Base-by-base conservation (phyloP, 2,888 invertebrate species). In the Melinopterus prodromus region DNA sequence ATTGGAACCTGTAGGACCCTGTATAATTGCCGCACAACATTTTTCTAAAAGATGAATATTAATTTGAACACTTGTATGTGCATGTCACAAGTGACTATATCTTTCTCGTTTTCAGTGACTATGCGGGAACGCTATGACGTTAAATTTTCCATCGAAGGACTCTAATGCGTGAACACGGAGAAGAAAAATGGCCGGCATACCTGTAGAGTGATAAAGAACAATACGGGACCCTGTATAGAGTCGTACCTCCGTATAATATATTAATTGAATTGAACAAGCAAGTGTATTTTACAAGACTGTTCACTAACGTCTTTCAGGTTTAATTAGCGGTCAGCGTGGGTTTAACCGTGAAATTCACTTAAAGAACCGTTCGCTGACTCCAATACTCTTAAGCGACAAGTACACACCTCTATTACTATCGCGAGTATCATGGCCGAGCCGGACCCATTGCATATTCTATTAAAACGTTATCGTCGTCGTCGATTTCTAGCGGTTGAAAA, bases 341-440 rank as follows among this genome's bases (percentile, higher is more conserved):
- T 78, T 80, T 80, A 78, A 80, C 80, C 80, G 80, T 80, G 80
- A 80, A 80, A 80, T 78, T 80, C 80, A 80, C 80, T 80, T 80
- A 80, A 80, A 80, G 80, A 78, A 80, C 80, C 80, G 78, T 80
- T 81, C 36, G 35, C 37, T 35, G 74, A 16, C 36, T 35, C 74
- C 74, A n/a, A 36, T 37, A 26, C 26, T 76, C 76, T 76, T 76
- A 37, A 12, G 15, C 79, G 76, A 15, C 9, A 36, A 70, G 53
- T 53, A 53, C 53, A 53, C 53, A 53, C 53, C 53, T 53, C 53
- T 53, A 53, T 53, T 53, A 53, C 53, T 53, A 53, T 53, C 53
- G 53, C 7, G 53, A 53, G 53, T 9, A 53, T 12, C 53, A 53
- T 12, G 53, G 53, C 53, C 53, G 12, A 53, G 5, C 53, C 53